A percentile compares a stretch with the other conserved stretches of the same genome.
Conservation (phyloP, 1,140 invertebrate genomes). For the Melanaphis sacchari region DNA sequence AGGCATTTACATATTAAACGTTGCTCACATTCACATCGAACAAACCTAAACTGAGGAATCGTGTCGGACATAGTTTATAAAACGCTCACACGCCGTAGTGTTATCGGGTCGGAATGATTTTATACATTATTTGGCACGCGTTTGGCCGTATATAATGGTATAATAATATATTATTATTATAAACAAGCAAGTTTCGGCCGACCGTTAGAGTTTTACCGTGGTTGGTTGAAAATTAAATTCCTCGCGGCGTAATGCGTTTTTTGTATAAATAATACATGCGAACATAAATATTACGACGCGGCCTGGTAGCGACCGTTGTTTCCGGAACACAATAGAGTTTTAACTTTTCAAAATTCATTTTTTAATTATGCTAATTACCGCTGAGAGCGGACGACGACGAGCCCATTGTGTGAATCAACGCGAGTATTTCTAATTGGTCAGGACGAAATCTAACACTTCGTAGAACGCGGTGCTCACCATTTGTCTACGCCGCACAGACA, state of each 20-base stretch:
- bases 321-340: background rate
- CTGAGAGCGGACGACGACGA: background rate
- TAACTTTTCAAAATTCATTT: background rate
- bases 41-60: background rate
- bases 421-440: background rate
- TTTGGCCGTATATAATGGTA: no score
- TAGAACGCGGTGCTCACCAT: background rate
- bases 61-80: background rate
- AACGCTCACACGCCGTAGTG: no score
- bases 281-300: background rate
- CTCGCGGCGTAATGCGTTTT: background rate
- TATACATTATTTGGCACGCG: background rate
- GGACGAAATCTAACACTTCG: background rate
- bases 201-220: background rate
- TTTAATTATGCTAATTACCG: slow-evolving; percentile 3
- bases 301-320: background rate
- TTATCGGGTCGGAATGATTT: background rate
- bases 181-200: background rate
- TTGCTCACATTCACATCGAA: no score
- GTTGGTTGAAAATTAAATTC: background rate
- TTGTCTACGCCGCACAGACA: no score
- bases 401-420: background rate
- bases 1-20: no score
- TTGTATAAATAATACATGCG: background rate
- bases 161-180: background rate